Conservation (phyloP, 2,113 vertebrate species). For the Daboia siamensis region DNA sequence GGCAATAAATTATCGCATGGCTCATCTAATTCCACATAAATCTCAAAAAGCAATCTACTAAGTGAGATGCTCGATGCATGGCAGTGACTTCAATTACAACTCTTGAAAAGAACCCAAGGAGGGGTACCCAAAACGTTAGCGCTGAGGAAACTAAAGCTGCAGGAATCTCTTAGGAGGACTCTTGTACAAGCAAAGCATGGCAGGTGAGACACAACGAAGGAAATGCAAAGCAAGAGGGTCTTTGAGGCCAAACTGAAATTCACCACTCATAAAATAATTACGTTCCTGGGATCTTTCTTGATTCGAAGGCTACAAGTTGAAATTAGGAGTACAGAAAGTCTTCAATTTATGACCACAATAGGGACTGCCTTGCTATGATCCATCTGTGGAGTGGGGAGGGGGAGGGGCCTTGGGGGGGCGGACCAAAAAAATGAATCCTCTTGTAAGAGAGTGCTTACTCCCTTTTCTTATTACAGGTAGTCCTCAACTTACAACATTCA, state of each 20-base stretch:
- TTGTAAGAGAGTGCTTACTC: not conserved
- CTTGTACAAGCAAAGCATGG: conserved; percentile 15
- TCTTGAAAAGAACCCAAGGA: conserved; percentile 65
- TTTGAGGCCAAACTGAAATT: not conserved
- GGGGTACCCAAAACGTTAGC: conserved; percentile 61
- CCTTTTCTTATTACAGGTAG: not conserved
- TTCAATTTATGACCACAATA: not conserved
- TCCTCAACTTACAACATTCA: not conserved
- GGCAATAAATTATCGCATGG: conserved; percentile 76
- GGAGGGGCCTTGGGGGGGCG: not conserved
- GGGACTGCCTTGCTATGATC: not conserved
- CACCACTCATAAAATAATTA: not conserved
- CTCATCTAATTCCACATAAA: conserved; percentile 73
- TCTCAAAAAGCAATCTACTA: conserved; percentile 75
- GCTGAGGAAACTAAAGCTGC: conserved; percentile 50
- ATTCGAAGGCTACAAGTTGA: not conserved
- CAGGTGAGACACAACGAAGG: not conserved
- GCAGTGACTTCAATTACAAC: conserved; percentile 61
- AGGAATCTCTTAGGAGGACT: conserved; percentile 30
- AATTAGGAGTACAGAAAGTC: not conserved
- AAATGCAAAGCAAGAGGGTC: not conserved
- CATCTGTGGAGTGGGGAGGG: not conserved
- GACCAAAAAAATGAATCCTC: not conserved
- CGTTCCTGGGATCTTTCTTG: not conserved
- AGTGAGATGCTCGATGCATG: conserved; percentile 62